Evolutionary conservation across 2,797 vertebrate species (phyloP).

Genomic region (Serranus cabrilla): DNA sequence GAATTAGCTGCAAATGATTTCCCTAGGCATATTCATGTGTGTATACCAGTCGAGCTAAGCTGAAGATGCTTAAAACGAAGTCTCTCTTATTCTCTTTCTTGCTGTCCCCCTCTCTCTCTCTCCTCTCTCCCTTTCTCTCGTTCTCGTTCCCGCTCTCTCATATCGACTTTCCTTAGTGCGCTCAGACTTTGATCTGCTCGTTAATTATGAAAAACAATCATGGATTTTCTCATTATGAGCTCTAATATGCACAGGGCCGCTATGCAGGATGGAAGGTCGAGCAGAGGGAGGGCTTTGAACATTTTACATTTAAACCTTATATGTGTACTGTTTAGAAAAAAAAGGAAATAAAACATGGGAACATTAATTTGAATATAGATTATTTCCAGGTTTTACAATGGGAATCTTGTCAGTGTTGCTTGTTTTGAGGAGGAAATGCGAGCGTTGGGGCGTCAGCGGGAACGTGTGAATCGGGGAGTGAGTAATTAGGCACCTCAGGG

Average conservation of each 20-base stretch:
- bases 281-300: conserved; percentile 43
- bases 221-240: conserved; percentile 85
- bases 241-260: conserved; percentile 79
- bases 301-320: conserved; percentile 44
- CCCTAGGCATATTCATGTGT: conserved; percentile 70
- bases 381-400: conserved; percentile 25
- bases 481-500: conserved; percentile 72
- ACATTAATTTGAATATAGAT: conserved; percentile 30
- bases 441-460: conserved; percentile 38
- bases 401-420: conserved; percentile 1
- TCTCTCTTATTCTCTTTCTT: conserved; percentile 61
- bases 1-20: conserved; percentile 82
- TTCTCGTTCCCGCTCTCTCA: conserved; percentile 28
- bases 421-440: conserved; percentile 37
- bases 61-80: conserved; percentile 72
- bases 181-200: conserved; percentile 85
- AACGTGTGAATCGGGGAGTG: conserved; percentile 56
- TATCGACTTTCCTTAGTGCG: conserved; percentile 78
- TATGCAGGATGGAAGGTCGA: conserved; percentile 66
- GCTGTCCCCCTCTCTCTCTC: conserved; percentile 11
- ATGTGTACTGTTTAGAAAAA: conserved; percentile 27
- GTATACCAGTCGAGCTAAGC: conserved; percentile 53
- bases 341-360: not conserved
- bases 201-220: conserved; percentile 87
- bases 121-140: conserved; percentile 18